Conservation (phyloP, 2,797 vertebrate genomes). For the Amazona finschi region DNA sequence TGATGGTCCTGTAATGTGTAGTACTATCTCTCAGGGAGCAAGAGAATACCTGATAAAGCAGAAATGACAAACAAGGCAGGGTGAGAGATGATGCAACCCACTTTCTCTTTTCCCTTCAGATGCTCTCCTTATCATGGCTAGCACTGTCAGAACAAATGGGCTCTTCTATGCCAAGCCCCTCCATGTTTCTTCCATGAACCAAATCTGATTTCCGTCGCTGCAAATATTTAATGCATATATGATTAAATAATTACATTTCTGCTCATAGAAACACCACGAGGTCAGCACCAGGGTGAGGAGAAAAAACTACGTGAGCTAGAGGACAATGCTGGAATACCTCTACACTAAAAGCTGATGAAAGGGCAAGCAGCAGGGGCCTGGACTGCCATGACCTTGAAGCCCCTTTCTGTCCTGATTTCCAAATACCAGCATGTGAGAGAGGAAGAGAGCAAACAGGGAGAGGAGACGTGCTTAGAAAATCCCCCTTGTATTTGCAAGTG, state of each 20-base stretch:
- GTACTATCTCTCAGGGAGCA: neutral
- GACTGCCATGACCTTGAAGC: neutral
- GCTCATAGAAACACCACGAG: neutral
- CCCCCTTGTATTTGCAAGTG: neutral
- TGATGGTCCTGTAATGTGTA: neutral
- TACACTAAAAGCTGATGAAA: neutral
- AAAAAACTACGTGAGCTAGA: neutral
- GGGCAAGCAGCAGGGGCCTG: neutral
- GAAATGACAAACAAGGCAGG: neutral
- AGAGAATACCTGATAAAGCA: neutral
- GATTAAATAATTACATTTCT: neutral
- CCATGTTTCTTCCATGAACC: neutral
- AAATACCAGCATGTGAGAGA: neutral
- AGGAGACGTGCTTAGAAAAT: neutral
- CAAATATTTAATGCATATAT: neutral
- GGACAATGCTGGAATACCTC: neutral
- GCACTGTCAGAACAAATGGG: accelerated
- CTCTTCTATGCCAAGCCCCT: neutral
- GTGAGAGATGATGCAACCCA: neutral
- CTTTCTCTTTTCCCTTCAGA: neutral
- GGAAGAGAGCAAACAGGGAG: neutral
- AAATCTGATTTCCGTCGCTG: neutral
- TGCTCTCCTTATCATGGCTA: neutral
- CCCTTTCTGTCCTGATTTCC: neutral
- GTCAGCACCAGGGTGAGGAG: neutral